Evolutionary conservation across 2,888 invertebrate genomes (phyloP).

Genomic region (Mayetiola destructor): DNA sequence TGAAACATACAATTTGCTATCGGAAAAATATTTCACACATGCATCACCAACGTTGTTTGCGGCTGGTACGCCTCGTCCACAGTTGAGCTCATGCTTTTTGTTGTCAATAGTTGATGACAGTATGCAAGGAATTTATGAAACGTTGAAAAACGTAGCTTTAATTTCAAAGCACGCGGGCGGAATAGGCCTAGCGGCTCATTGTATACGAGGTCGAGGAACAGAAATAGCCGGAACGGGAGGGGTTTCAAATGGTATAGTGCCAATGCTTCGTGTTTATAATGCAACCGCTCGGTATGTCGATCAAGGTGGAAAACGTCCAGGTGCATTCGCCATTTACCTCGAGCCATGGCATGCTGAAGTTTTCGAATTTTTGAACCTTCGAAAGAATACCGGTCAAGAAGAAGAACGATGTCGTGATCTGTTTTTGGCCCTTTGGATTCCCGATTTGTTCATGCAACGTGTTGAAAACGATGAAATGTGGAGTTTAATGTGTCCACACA

Average conservation of each 20-base stretch:
- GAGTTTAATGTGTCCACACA: constrained; percentile 95
- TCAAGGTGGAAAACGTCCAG: constrained; percentile 94
- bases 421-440: constrained; percentile 95
- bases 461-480: constrained; percentile 72
- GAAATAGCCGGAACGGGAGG: constrained; percentile 91
- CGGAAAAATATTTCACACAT: constrained; percentile 93
- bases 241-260: constrained; percentile 86
- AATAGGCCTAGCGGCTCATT: constrained; percentile 91
- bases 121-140: constrained; percentile 88
- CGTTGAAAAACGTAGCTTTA: constrained; percentile 79
- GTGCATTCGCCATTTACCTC: constrained; percentile 93
- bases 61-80: constrained; percentile 80
- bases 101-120: constrained; percentile 89
- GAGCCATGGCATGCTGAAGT: constrained; percentile 99
- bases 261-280: constrained; percentile 90
- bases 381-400: constrained; percentile 92
- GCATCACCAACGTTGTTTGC: constrained; percentile 96
- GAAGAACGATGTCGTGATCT: constrained; percentile 87
- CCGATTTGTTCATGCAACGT: constrained; percentile 94
- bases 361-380: constrained; percentile 86
- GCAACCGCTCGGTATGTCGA: constrained; percentile 85
- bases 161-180: constrained; percentile 97
- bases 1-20: constrained; percentile 89
- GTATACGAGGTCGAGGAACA: constrained; percentile 82
- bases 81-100: constrained; percentile 90